Evolutionary conservation across 1,140 invertebrate genomes (phyloP).

Genomic region (Batillaria attramentaria): DNA sequence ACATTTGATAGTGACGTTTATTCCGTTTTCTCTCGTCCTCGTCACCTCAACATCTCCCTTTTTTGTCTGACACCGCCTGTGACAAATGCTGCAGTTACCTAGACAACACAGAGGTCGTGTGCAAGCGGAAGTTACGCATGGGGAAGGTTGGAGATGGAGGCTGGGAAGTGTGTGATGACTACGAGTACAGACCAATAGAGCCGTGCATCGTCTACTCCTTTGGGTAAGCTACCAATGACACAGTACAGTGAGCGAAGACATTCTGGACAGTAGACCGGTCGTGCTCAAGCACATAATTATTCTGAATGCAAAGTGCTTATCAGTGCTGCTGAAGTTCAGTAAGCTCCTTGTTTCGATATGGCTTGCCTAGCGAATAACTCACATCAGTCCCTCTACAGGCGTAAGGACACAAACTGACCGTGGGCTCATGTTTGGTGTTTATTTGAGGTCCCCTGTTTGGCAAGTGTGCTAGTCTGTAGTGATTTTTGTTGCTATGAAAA

Average conservation of each 20-base stretch:
- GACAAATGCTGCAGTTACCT: slow-evolving; percentile 54
- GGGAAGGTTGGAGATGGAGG: slow-evolving; percentile 57
- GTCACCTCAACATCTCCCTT: too few species aligned
- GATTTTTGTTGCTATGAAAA: too few species aligned
- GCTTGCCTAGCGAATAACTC: not conserved
- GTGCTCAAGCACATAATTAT: not conserved
- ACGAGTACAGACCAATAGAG: slow-evolving; percentile 38
- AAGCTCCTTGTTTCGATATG: not conserved
- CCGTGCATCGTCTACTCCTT: slow-evolving; percentile 60
- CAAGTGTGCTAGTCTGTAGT: too few species aligned
- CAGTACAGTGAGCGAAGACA: not conserved
- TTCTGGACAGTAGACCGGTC: not conserved
- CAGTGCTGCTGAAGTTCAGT: too few species aligned
- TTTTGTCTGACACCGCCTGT: too few species aligned
- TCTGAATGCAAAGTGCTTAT: not conserved
- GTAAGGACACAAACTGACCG: too few species aligned
- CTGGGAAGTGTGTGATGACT: slow-evolving; percentile 64
- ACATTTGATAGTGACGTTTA: too few species aligned
- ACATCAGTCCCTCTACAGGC: slow-evolving; percentile 33
- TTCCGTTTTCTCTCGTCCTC: too few species aligned
- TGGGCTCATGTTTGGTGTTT: too few species aligned
- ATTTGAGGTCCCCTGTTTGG: too few species aligned
- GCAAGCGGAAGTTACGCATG: slow-evolving; percentile 52
- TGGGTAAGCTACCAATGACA: slow-evolving; percentile 43
- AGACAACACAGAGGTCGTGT: slow-evolving; percentile 50